Evolutionary conservation across 2,888 invertebrate species (phyloP).

Genomic region (Campoletis raptor): DNA sequence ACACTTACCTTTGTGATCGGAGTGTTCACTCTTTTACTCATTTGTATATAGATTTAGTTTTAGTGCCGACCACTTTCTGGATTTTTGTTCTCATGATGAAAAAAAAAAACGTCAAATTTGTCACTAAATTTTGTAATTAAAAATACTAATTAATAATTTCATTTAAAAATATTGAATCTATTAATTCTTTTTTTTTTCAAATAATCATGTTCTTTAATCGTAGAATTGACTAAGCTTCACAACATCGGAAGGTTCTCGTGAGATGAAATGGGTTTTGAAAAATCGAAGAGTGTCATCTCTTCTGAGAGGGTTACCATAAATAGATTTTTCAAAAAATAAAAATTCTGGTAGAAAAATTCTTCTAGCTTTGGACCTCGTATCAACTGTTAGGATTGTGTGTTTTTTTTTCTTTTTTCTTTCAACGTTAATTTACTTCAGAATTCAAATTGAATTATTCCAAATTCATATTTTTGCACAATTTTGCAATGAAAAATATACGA

Average conservation of each 20-base stretch:
- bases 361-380: not conserved
- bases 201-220: not conserved
- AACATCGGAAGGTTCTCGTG: not conserved
- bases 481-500: not conserved
- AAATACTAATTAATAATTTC: too few species aligned
- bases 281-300: not conserved
- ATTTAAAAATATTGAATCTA: too few species aligned
- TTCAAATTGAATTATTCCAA: not conserved
- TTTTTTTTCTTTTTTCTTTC: not conserved
- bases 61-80: constrained; percentile 48
- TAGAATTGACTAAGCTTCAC: constrained; percentile 6
- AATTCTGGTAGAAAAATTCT: not conserved
- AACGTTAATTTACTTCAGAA: not conserved
- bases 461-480: not conserved
- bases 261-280: not conserved
- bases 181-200: too few species aligned
- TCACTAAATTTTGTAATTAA: not conserved
- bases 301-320: not conserved
- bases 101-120: not conserved
- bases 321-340: constrained; percentile 8
- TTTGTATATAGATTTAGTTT: constrained; percentile 6
- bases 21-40: constrained; percentile 33
- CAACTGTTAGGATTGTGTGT: not conserved
- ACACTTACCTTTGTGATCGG: constrained; percentile 60
- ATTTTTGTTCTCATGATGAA: not conserved